phyloP scores from a whole-genome alignment of 1,140 invertebrate genomes.

The Bathynomus jamesi region DNA sequence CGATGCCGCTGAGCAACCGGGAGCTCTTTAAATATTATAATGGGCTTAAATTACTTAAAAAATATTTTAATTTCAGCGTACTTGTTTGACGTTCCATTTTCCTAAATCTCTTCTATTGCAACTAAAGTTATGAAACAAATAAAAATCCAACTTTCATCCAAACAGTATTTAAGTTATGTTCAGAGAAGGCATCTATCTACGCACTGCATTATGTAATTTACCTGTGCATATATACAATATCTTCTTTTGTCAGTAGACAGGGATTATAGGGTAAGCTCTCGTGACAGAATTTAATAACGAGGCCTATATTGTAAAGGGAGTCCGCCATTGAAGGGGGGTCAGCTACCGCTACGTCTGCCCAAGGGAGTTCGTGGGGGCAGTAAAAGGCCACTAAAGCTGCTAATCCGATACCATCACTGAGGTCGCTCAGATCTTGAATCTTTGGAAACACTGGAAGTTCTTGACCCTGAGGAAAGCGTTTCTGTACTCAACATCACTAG shows the following conservation, averaged over 20 bases:
- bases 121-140: too few species aligned
- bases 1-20: too few species aligned
- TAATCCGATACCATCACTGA: constrained; percentile 86
- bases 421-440: constrained; percentile 59
- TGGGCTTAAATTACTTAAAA: too few species aligned
- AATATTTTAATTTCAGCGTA: too few species aligned
- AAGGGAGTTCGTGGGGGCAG: constrained; percentile 76
- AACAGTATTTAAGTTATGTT: too few species aligned
- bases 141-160: too few species aligned
- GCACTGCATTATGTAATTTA: too few species aligned
- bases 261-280: constrained; percentile 72
- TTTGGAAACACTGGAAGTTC: constrained; percentile 44
- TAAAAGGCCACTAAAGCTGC: constrained; percentile 87
- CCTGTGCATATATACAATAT: constrained; percentile 91
- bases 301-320: constrained; percentile 85
- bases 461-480: constrained; percentile 32
- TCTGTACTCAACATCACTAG: too few species aligned
- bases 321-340: constrained; percentile 66
- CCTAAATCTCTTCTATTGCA: too few species aligned
- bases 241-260: constrained; percentile 92
- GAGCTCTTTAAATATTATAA: too few species aligned
- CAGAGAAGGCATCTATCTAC: constrained; percentile 29
- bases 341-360: constrained; percentile 61
- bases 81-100: too few species aligned
- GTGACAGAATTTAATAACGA: constrained; percentile 80